These are phyloP conservation scores for Chiloscyllium punctatum DNA, from an alignment of 2,797 vertebrate genomes.

Conservation along the genomic window DNA sequence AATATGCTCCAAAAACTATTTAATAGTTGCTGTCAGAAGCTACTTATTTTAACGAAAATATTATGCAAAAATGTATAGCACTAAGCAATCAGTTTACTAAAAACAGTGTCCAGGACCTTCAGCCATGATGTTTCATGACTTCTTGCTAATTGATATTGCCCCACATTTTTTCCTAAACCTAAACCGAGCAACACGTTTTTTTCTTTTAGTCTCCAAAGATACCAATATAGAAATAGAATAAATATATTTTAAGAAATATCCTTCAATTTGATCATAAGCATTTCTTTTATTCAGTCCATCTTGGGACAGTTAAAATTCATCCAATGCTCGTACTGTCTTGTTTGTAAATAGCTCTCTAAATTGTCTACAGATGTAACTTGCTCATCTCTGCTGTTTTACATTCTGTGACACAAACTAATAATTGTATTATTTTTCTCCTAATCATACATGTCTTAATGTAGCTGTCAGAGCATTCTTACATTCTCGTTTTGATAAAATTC, in stretches of 20 bases:
- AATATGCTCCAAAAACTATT: not conserved
- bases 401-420: not conserved
- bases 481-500: not conserved
- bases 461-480: not conserved
- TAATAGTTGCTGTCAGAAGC: not conserved
- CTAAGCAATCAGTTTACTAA: not conserved
- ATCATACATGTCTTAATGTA: not conserved
- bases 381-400: not conserved
- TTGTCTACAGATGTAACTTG: not conserved
- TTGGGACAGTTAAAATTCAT: not conserved
- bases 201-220: not conserved
- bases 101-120: not conserved
- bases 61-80: not conserved
- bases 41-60: not conserved
- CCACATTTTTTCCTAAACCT: not conserved
- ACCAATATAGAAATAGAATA: not conserved
- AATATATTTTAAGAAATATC: not conserved
- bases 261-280: not conserved
- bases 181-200: not conserved
- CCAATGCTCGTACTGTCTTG: not conserved
- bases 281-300: not conserved
- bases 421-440: not conserved
- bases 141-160: not conserved
- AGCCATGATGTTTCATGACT: not conserved
- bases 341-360: not conserved